These are phyloP conservation scores for Borostomias antarcticus DNA, from an alignment of 2,797 vertebrate genomes.

Conservation along the genomic window DNA sequence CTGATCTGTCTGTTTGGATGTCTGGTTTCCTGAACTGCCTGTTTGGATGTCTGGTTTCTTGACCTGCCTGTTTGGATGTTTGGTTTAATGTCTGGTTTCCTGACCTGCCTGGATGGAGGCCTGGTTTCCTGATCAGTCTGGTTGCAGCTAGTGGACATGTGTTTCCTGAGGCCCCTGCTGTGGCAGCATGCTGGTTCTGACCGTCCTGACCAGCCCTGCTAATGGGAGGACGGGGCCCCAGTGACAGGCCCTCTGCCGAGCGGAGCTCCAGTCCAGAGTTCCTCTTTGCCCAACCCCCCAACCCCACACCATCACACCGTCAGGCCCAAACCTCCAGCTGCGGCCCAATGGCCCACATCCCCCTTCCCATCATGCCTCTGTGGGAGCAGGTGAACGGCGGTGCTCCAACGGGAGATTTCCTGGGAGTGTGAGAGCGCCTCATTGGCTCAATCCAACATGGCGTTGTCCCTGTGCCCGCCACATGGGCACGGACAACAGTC, in stretches of 20 bases:
- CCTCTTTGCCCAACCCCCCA: background rate
- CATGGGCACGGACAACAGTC: too few relatives aligned
- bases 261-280: constrained; percentile 29
- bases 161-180: constrained; percentile 81
- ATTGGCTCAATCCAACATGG: constrained; percentile 77
- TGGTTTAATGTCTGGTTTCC: constrained; percentile 67
- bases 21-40: constrained; percentile 59
- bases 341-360: constrained; percentile 72
- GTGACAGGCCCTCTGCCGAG: constrained; percentile 61
- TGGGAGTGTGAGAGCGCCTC: constrained; percentile 69
- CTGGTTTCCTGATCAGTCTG: constrained; percentile 48
- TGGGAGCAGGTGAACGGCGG: constrained; percentile 78
- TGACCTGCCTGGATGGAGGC: constrained; percentile 55
- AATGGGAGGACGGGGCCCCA: constrained; percentile 74
- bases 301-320: background rate
- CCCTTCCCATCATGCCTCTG: constrained; percentile 76
- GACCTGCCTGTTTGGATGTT: constrained; percentile 68
- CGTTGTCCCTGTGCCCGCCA: constrained; percentile 70
- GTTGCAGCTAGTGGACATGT: constrained; percentile 78
- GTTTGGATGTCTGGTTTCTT: constrained; percentile 41
- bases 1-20: constrained; percentile 68
- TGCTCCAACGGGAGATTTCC: constrained; percentile 62
- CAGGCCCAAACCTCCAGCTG: constrained; percentile 69
- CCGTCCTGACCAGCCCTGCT: constrained; percentile 73
- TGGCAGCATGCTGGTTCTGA: constrained; percentile 67